Evolutionary conservation across 1,140 invertebrate genomes (phyloP).

Genomic region (Vanessa atalanta): DNA sequence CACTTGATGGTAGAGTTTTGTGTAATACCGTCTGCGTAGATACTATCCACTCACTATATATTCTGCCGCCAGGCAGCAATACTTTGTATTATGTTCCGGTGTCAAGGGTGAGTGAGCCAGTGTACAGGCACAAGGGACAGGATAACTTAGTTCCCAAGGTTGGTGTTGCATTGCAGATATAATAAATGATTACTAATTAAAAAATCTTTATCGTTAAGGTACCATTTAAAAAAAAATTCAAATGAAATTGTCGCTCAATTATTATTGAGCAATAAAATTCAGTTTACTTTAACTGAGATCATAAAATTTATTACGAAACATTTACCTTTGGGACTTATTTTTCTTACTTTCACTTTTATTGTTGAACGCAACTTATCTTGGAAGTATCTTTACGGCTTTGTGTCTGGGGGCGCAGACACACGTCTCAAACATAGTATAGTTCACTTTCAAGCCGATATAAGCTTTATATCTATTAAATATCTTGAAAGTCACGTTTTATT

Average conservation of each 20-base stretch:
- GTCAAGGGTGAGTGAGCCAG: too few relatives aligned
- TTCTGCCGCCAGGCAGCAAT: too few relatives aligned
- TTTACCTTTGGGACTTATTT: not conserved
- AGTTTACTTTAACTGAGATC: not conserved
- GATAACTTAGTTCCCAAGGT: too few relatives aligned
- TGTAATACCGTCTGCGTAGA: too few relatives aligned
- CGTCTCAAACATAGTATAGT: not conserved
- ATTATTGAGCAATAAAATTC: not conserved
- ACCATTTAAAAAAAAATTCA: not conserved
- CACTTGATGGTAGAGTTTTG: too few relatives aligned
- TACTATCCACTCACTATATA: too few relatives aligned
- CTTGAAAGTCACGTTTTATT: constrained; percentile 1
- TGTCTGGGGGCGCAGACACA: not conserved
- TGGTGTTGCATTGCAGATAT: too few relatives aligned
- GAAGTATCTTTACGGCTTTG: not conserved
- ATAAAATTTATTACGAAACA: constrained; percentile 3
- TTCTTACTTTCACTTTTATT: not conserved
- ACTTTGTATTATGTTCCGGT: too few relatives aligned
- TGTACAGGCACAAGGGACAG: too few relatives aligned
- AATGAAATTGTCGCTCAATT: not conserved
- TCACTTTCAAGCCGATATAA: constrained; percentile 5
- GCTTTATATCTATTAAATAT: constrained; percentile 4
- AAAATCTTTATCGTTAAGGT: too few relatives aligned
- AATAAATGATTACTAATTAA: too few relatives aligned
- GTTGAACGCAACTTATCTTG: not conserved